phyloP scores from a whole-genome alignment of 2,113 vertebrate species.

The Mirza zaza region DNA sequence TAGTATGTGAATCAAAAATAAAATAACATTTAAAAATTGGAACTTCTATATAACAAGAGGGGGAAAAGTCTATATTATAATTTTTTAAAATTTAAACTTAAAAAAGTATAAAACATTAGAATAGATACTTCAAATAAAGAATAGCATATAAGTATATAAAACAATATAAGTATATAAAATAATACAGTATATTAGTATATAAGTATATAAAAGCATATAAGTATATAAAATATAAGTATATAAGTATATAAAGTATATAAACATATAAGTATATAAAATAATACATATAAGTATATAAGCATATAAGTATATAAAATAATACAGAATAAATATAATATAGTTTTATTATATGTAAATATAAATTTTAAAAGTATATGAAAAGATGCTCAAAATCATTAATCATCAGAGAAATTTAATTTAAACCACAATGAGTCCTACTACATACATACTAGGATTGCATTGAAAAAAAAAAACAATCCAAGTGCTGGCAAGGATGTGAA shows the following conservation, averaged over 20 bases:
- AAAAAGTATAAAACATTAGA: neutral
- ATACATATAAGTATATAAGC: too few species aligned
- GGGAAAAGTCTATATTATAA: neutral
- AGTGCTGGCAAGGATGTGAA: neutral
- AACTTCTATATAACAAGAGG: neutral
- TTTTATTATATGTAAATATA: neutral
- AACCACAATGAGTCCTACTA: neutral
- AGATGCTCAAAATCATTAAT: neutral
- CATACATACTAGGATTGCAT: neutral
- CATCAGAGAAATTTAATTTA: neutral
- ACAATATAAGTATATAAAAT: neutral
- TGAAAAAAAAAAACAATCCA: neutral
- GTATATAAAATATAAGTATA: too few species aligned
- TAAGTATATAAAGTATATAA: too few species aligned
- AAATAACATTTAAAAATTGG: neutral
- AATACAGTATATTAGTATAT: neutral
- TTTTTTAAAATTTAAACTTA: neutral
- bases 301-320: neutral
- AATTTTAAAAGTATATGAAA: neutral
- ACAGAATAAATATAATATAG: neutral
- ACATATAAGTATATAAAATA: too few species aligned
- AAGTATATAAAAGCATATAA: too few species aligned
- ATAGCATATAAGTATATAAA: neutral
- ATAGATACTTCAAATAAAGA: neutral
- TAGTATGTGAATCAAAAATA: neutral